Percentiles rank a stretch among this genome's conserved stretches.
phyloP scores from a whole-genome alignment of 2,888 invertebrate genomes.

The Lithophane ornitopus region DNA sequence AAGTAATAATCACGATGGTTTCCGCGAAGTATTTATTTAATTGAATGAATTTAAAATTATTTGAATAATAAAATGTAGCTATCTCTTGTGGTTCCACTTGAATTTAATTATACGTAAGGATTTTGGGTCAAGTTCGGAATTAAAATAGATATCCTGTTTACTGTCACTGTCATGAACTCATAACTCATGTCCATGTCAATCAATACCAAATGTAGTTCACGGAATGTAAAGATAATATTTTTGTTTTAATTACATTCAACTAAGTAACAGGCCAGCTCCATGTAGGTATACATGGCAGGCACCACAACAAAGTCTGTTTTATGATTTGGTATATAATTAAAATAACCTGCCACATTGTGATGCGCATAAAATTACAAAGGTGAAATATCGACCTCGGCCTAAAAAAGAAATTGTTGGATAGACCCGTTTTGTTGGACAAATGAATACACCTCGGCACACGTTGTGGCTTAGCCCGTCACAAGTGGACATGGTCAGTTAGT shows the following conservation, averaged over 20 bases:
- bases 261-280: too few relatives aligned
- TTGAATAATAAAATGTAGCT: background rate
- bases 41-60: background rate
- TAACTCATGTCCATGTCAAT: too few relatives aligned
- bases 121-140: background rate
- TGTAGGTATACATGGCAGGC: too few relatives aligned
- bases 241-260: too few relatives aligned
- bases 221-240: too few relatives aligned
- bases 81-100: background rate
- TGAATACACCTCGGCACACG: constrained; percentile 45
- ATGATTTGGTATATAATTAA: constrained; percentile 6
- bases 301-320: background rate
- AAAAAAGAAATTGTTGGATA: constrained; percentile 34
- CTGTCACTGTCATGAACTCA: background rate
- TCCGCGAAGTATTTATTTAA: background rate
- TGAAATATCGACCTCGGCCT: constrained; percentile 21
- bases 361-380: constrained; percentile 24
- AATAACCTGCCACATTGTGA: constrained; percentile 13
- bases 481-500: constrained; percentile 61
- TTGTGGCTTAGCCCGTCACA: constrained; percentile 53
- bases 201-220: too few relatives aligned
- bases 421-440: constrained; percentile 46
- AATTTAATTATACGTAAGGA: background rate
- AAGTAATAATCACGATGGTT: background rate
- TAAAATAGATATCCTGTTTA: background rate